phyloP scores from a whole-genome alignment of 2,113 vertebrate genomes.

The Embiotoca jacksoni region DNA sequence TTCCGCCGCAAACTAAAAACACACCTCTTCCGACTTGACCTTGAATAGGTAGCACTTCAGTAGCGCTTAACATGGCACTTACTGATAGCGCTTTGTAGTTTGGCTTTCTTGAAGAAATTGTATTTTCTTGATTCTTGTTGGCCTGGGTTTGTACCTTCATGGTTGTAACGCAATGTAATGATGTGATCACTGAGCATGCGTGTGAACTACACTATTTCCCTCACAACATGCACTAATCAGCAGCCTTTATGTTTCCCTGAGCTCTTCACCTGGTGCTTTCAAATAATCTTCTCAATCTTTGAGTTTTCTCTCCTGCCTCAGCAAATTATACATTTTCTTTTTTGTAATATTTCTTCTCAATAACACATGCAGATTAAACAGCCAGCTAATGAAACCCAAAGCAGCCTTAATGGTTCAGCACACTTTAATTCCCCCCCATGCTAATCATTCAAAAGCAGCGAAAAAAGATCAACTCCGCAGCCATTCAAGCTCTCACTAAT shows the following conservation, averaged over 20 bases:
- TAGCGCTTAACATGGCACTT: no score
- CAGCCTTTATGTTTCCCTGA: neutral
- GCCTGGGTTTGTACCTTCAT: no score
- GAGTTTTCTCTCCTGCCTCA: neutral
- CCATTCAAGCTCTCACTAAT: slow-evolving; percentile 22
- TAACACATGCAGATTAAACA: slow-evolving; percentile 27
- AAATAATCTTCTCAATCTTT: slow-evolving; percentile 29
- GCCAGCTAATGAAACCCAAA: slow-evolving; percentile 41
- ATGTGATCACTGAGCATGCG: neutral
- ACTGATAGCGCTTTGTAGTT: no score
- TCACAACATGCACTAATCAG: slow-evolving; percentile 8
- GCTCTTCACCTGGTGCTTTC: slow-evolving; percentile 1
- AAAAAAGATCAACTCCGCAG: slow-evolving; percentile 45
- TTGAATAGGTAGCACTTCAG: no score
- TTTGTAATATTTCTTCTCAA: slow-evolving; percentile 5
- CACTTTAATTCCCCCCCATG: slow-evolving; percentile 26
- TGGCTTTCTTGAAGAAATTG: no score
- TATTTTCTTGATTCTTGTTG: no score
- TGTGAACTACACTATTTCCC: neutral
- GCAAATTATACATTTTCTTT: slow-evolving; percentile 34
- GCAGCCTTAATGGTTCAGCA: slow-evolving; percentile 31
- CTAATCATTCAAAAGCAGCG: slow-evolving; percentile 54
- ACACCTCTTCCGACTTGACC: no score
- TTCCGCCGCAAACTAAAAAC: no score
- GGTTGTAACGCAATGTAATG: no score